Conservation (phyloP, 2,888 invertebrate genomes). For the Myopa tessellatipennis region DNA sequence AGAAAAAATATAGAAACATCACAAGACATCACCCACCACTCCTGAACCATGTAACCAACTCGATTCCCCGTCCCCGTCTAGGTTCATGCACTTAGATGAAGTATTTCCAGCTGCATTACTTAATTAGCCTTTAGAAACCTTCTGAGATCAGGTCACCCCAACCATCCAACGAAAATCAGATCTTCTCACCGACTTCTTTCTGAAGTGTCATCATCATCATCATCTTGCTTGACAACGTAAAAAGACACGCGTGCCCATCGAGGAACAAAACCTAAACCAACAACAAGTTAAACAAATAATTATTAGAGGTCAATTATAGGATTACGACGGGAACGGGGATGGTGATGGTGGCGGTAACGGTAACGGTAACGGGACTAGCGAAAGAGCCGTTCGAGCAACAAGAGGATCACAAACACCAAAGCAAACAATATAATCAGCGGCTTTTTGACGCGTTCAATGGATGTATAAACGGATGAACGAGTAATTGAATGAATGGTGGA, state of each 20-base stretch:
- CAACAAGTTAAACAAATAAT: not conserved
- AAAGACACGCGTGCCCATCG: not conserved
- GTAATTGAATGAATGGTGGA: not conserved
- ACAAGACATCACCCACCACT: no score
- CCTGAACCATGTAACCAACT: no score
- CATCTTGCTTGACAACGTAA: slow-evolving; percentile 23
- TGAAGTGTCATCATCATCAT: slow-evolving; percentile 35
- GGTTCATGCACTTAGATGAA: no score
- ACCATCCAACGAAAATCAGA: not conserved
- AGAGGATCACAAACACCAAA: slow-evolving; percentile 41
- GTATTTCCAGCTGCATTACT: not conserved
- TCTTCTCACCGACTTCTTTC: slow-evolving; percentile 3
- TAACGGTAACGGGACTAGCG: slow-evolving; percentile 7
- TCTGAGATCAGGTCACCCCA: not conserved
- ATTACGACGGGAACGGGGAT: not conserved
- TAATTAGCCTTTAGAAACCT: not conserved
- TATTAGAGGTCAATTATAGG: slow-evolving; percentile 32
- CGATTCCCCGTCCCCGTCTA: no score
- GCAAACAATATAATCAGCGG: slow-evolving; percentile 55
- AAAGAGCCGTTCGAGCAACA: slow-evolving; percentile 14
- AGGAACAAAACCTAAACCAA: slow-evolving; percentile 2
- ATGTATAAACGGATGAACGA: not conserved
- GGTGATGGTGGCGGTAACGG: not conserved
- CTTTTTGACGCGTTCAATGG: slow-evolving; percentile 54
- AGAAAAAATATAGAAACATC: no score